Base-by-base conservation (phyloP, 2,113 vertebrate genomes). In the Laticauda laticaudata region DNA sequence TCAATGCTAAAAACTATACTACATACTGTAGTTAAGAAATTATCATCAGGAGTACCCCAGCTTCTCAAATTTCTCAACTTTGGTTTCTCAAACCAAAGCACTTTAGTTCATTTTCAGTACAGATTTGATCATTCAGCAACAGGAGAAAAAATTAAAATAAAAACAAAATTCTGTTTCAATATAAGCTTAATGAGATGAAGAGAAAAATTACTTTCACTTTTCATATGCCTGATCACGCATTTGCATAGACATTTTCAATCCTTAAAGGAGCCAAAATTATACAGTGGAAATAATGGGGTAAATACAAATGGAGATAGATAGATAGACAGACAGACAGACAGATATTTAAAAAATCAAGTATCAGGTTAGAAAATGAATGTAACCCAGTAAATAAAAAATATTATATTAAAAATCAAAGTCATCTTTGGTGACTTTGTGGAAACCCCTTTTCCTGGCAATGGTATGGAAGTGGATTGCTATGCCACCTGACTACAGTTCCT, bases 201-300 rank as follows among this genome's bases (percentile, higher is more conserved):
- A 96, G 81, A 92, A 90, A 92, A 95, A 96, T 88, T 91, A 93
- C 0, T 92, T 91, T 69, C 64, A 5, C 91, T 90, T 95, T 94
- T 96, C 93, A 96, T 92, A 94, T 94, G 94, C 95, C 90, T 96
- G 93, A 94, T 93, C 90, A 94, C 86, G 91, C 23, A 14, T 91
- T 85, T 94, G 92, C 92, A 92, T 87, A 90, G 90, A 91, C 1
- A 48, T 93, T 96, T 96, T 96, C 45, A 20, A 89, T 92, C 88
- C 93, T 92, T 94, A 93, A 96, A 96, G 94, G 96, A 96, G 93
- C 94, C 95, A 94, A 53, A 29, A 54, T 26, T 90, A 90, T 92
- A 5, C 7, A n/a, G 0, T 34, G 1, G 5, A 88, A 48, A 88
- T 90, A 91, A 91, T 2, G 81, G 56, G 92, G 20, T 53, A 93